Evolutionary conservation across 2,888 invertebrate species (phyloP).

Genomic region (Parascotia fuliginaria): DNA sequence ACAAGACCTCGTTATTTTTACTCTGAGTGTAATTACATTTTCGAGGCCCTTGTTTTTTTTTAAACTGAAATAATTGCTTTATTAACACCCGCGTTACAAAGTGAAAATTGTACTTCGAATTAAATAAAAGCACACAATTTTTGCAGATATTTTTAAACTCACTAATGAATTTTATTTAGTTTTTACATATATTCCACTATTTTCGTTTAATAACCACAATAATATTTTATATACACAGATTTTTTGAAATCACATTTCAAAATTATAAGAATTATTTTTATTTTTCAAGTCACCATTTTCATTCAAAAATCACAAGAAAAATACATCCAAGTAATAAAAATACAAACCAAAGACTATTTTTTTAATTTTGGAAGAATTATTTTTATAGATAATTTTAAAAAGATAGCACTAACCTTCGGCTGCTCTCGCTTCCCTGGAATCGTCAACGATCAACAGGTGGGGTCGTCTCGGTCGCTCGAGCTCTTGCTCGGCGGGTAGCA

Average conservation of each 20-base stretch:
- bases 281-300: neutral
- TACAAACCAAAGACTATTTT: too few relatives aligned
- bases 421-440: conserved; percentile 71
- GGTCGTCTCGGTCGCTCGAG: conserved; percentile 64
- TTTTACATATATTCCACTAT: too few relatives aligned
- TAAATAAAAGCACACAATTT: too few relatives aligned
- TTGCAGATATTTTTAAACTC: too few relatives aligned
- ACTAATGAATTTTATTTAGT: too few relatives aligned
- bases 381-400: conserved; percentile 13
- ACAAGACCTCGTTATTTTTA: neutral
- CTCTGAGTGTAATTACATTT: neutral
- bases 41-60: neutral
- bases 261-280: too few relatives aligned
- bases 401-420: conserved; percentile 66
- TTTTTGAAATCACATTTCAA: too few relatives aligned
- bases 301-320: neutral
- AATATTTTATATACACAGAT: too few relatives aligned
- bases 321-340: too few relatives aligned
- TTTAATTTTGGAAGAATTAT: too few relatives aligned
- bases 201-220: too few relatives aligned
- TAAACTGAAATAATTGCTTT: neutral
- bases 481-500: conserved; percentile 64
- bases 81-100: neutral
- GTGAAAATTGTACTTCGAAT: neutral
- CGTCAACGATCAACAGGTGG: conserved; percentile 83